phyloP scores from a whole-genome alignment of 2,888 invertebrate species.

The Drosophila multiciliata region DNA sequence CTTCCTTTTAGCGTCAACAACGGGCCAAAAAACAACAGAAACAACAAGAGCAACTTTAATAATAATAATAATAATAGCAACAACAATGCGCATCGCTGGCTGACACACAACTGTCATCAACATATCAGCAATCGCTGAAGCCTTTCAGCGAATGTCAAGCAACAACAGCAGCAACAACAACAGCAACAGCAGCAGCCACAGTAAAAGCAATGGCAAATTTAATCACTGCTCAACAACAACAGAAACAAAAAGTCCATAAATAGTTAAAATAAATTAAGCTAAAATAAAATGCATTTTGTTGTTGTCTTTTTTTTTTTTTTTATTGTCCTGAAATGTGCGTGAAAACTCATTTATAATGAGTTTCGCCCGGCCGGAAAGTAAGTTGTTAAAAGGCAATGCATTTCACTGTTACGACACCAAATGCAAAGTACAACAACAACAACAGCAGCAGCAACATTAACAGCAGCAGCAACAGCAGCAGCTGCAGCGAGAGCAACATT shows the following conservation, averaged over 20 bases:
- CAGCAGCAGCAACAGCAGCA: constrained; percentile 1
- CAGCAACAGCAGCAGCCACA: constrained; percentile 14
- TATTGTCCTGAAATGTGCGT: constrained; percentile 52
- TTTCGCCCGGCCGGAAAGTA: constrained; percentile 57
- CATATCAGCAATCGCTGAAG: constrained; percentile 53
- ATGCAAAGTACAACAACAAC: constrained; percentile 42
- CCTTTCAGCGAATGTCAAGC: constrained; percentile 53
- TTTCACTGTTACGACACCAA: constrained; percentile 64
- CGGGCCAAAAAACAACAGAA: constrained; percentile 1
- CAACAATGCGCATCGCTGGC: constrained; percentile 43
- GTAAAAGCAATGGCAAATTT: constrained; percentile 23
- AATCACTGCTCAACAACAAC: constrained; percentile 12
- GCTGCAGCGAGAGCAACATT: constrained; percentile 22
- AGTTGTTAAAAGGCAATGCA: constrained; percentile 30
- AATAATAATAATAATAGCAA: constrained; percentile 22
- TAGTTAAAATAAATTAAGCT: constrained; percentile 12
- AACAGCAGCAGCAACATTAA: constrained; percentile 18
- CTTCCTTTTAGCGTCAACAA: constrained; percentile 60
- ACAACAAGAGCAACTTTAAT: background rate
- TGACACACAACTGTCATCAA: constrained; percentile 74
- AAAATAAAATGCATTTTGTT: constrained; percentile 16
- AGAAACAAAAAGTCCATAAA: constrained; percentile 16
- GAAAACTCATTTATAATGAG: constrained; percentile 30
- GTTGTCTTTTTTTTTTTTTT: constrained; percentile 8
- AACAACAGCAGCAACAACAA: constrained; percentile 21